A percentile compares a stretch with the other conserved stretches of the same genome.
Evolutionary conservation across 2,113 vertebrate species (phyloP).

Genomic region (Cervus canadensis): DNA sequence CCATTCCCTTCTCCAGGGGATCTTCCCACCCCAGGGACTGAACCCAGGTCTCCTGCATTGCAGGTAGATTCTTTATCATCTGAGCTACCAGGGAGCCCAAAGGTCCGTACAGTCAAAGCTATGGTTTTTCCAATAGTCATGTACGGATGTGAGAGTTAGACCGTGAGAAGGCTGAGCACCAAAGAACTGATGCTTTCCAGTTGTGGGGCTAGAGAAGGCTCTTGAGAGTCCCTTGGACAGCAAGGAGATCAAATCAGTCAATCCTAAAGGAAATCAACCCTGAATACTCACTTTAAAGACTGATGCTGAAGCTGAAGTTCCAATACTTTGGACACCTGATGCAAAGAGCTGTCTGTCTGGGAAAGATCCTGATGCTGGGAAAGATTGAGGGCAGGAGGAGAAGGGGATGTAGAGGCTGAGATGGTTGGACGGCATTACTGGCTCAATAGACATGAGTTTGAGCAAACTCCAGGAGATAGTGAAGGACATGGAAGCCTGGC

Average conservation of each 20-base stretch:
- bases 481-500: not conserved
- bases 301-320: not conserved
- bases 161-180: not conserved
- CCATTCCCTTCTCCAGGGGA: not conserved
- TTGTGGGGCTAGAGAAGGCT: not conserved
- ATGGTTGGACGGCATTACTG: not conserved
- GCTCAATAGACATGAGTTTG: not conserved
- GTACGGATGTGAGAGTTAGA: not conserved
- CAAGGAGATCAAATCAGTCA: not conserved
- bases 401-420: not conserved
- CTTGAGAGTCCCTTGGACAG: not conserved
- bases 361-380: not conserved
- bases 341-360: not conserved
- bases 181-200: not conserved
- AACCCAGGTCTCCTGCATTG: not conserved
- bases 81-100: not conserved
- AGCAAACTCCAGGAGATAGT: not conserved
- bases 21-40: not conserved
- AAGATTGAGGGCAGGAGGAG: not conserved
- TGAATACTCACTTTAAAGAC: not conserved
- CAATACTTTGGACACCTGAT: not conserved
- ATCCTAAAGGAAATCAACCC: not conserved
- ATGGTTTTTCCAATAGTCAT: not conserved
- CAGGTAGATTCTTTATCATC: not conserved
- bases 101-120: not conserved